These are phyloP conservation scores for Hestina assimilis DNA, from an alignment of 1,140 invertebrate genomes.

Conservation along the genomic window DNA sequence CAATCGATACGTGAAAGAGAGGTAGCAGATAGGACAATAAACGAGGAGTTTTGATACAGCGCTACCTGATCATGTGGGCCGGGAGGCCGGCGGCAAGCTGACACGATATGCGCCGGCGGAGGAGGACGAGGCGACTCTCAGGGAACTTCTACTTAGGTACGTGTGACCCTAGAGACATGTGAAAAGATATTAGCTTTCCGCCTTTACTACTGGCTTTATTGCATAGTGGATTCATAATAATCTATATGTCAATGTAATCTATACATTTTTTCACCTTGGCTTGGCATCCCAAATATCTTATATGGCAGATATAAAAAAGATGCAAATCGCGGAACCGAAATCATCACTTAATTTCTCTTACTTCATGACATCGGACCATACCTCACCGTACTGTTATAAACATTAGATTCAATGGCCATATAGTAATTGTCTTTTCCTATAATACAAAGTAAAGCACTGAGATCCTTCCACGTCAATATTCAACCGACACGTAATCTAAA, in stretches of 20 bases:
- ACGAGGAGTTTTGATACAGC: conserved; percentile 71
- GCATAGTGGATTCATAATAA: conserved; percentile 58
- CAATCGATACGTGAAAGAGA: background rate
- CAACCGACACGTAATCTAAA: conserved; percentile 27
- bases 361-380: conserved; percentile 60
- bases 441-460: conserved; percentile 35
- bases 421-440: conserved; percentile 31
- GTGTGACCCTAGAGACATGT: conserved; percentile 66
- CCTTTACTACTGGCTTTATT: conserved; percentile 68
- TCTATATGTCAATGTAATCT: conserved; percentile 67
- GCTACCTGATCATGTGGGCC: conserved; percentile 76
- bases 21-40: conserved; percentile 40
- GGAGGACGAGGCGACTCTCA: conserved; percentile 91
- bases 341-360: conserved; percentile 49
- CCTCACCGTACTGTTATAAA: conserved; percentile 51
- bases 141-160: conserved; percentile 92
- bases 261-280: conserved; percentile 67
- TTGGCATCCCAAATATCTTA: conserved; percentile 70
- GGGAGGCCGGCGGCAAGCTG: conserved; percentile 79
- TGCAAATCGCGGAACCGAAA: conserved; percentile 49
- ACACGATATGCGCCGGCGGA: conserved; percentile 82
- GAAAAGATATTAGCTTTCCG: conserved; percentile 63
- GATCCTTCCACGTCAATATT: conserved; percentile 36
- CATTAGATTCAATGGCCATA: conserved; percentile 66
- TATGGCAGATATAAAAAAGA: conserved; percentile 68